Evolutionary conservation across 2,797 vertebrate species (phyloP).

Genomic region (Ptychobarbus kaznakovi): DNA sequence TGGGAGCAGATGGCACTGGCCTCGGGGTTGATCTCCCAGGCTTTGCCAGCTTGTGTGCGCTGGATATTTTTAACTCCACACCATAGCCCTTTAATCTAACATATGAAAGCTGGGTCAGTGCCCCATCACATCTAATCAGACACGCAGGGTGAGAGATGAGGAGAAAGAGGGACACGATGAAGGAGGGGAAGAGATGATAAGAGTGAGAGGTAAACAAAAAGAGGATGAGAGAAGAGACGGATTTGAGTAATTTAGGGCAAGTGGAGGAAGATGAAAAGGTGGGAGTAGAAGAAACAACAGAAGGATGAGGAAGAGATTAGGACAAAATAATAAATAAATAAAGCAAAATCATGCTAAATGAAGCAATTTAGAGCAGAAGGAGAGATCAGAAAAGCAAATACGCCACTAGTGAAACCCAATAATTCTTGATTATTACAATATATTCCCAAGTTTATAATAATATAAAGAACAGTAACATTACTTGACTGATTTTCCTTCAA

Average conservation of each 20-base stretch:
- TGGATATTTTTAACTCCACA: constrained; percentile 13
- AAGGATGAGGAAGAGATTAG: constrained; percentile 23
- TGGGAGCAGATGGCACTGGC: constrained; percentile 45
- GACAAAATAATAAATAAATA: not conserved
- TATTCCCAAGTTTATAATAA: not conserved
- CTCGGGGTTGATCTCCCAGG: constrained; percentile 31
- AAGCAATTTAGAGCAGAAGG: not conserved
- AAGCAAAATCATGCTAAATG: not conserved
- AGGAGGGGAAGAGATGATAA: not conserved
- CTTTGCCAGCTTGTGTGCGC: constrained; percentile 19
- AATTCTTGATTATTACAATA: not conserved
- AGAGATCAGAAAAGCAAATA: constrained; percentile 31
- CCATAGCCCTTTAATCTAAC: constrained; percentile 9
- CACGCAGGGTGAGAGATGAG: constrained; percentile 26
- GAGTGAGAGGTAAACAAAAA: not conserved
- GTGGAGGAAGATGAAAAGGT: constrained; percentile 16
- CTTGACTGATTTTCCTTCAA: not conserved
- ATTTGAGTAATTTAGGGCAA: constrained; percentile 32
- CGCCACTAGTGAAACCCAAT: not conserved
- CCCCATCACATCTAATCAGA: constrained; percentile 46
- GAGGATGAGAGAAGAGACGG: constrained; percentile 13
- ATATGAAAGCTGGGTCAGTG: constrained; percentile 43
- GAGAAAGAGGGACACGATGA: not conserved
- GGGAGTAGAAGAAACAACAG: not conserved
- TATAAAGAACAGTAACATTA: not conserved